Base-by-base conservation (phyloP, 2,113 vertebrate genomes). In the Illadopsis cleaveri region DNA sequence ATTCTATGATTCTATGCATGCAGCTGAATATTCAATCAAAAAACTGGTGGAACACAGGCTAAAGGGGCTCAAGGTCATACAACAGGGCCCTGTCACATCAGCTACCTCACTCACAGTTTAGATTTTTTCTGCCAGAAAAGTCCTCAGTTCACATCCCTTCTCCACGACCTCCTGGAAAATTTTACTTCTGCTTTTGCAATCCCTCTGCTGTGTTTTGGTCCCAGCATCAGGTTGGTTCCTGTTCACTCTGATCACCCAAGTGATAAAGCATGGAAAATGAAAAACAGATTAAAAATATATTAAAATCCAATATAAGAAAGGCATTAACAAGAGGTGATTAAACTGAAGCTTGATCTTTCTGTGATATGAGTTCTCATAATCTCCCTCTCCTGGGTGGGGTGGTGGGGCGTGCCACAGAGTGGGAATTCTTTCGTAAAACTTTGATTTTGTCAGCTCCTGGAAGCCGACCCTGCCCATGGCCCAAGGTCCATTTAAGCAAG, bases 221-320 rank as follows among this genome's bases (percentile, higher is more conserved):
- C 71, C 90, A 79, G 20, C 71, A 73, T 95, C 93, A 96, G 95
- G 85, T 91, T 95, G 90, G 82, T 88, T 96, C 95, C 95, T 96
- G 96, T 83, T 95, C 2, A 0, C 48, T 81, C 68, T 90, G 93
- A 97, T 96, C 72, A 73, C 60, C n/a, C 71, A 31, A 60, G 24
- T 88, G 94, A 93, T 93, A 97, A 92, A 75, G 37, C 79, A 92
- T 21, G 69, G 84, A 94, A 87, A 96, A 96, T 94, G 96, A 94
- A 96, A 95, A 96, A 93, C 76, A 97, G 93, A 96, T 96, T 95
- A 96, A 96, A 94, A 95, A 92, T 90, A 24, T 91, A 95, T 96
- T 96, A 96, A 94, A 96, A 96, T 94, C 96, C 94, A 94, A 95
- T 97, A 95, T 94, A 89, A 94, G 90, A 94, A 82, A 75, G 90